These are phyloP conservation scores for Arion vulgaris DNA, from an alignment of 1,140 invertebrate species.

Conservation along the genomic window DNA sequence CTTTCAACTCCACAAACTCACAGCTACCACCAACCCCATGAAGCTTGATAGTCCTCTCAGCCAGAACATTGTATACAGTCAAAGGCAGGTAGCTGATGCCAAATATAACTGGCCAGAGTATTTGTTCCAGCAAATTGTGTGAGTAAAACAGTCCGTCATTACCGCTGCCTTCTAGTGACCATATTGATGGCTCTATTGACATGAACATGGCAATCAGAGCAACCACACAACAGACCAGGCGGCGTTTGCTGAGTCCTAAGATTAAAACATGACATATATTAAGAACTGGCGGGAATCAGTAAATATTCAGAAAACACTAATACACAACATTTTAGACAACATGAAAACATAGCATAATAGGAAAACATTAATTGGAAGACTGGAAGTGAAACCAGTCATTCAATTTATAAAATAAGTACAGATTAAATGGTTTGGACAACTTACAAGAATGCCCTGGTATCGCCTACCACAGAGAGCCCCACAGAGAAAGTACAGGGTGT, in stretches of 20 bases:
- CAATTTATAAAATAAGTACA: too few relatives aligned
- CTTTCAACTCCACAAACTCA: neutral
- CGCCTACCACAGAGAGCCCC: too few relatives aligned
- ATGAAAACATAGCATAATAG: too few relatives aligned
- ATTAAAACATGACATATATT: too few relatives aligned
- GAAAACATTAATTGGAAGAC: too few relatives aligned
- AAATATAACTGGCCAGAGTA: slow-evolving; percentile 54
- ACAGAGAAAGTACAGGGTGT: too few relatives aligned
- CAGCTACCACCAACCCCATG: slow-evolving; percentile 38
- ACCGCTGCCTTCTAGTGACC: slow-evolving; percentile 44
- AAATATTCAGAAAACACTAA: too few relatives aligned
- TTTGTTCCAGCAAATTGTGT: slow-evolving; percentile 11
- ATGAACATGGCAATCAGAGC: slow-evolving; percentile 52
- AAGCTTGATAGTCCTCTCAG: slow-evolving; percentile 47
- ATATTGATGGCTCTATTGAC: slow-evolving; percentile 52
- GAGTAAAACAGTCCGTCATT: slow-evolving; percentile 7
- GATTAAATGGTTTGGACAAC: too few relatives aligned
- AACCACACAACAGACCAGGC: slow-evolving; percentile 43
- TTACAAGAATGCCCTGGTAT: too few relatives aligned
- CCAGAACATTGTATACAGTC: slow-evolving; percentile 44
- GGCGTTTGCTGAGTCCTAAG: slow-evolving; percentile 44
- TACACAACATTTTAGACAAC: too few relatives aligned
- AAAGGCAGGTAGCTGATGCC: slow-evolving; percentile 47
- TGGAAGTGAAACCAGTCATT: too few relatives aligned
- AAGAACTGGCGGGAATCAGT: too few relatives aligned